A percentile compares a stretch with the other conserved stretches of the same genome.
Evolutionary conservation across 1,140 invertebrate genomes (phyloP).

Genomic region (Eupristina koningsbergeri): DNA sequence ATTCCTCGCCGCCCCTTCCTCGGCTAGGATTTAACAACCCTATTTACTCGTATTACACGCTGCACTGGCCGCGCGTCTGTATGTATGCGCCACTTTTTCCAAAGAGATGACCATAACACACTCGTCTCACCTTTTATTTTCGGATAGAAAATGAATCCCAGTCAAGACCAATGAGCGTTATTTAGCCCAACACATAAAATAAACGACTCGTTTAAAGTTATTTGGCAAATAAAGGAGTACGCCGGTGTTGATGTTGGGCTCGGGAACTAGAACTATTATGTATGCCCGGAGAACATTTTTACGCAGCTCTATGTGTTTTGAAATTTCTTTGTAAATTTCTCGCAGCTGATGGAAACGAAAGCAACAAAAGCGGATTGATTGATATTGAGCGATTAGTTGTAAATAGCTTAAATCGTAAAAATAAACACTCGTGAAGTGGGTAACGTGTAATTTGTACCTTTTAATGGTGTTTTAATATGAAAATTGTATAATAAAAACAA

Average conservation of each 20-base stretch:
- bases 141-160: neutral
- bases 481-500: too few species aligned
- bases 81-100: conserved; percentile 10
- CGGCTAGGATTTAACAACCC: conserved; percentile 47
- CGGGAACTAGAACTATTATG: neutral
- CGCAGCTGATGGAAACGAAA: neutral
- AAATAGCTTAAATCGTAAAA: too few species aligned
- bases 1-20: conserved; percentile 8
- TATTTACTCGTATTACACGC: conserved; percentile 44
- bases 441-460: too few species aligned
- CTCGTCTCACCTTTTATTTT: neutral
- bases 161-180: neutral
- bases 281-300: neutral
- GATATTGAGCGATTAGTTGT: too few species aligned
- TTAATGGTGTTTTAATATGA: too few species aligned
- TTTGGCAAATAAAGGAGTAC: neutral
- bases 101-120: conserved; percentile 9
- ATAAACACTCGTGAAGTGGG: too few species aligned
- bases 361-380: too few species aligned
- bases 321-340: neutral
- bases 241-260: neutral
- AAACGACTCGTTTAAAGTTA: conserved; percentile 6
- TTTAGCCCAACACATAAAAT: neutral
- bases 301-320: neutral
- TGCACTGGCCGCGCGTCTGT: conserved; percentile 6